These are phyloP conservation scores for Eumaeus atala DNA, from an alignment of 1,140 invertebrate genomes.

Conservation along the genomic window DNA sequence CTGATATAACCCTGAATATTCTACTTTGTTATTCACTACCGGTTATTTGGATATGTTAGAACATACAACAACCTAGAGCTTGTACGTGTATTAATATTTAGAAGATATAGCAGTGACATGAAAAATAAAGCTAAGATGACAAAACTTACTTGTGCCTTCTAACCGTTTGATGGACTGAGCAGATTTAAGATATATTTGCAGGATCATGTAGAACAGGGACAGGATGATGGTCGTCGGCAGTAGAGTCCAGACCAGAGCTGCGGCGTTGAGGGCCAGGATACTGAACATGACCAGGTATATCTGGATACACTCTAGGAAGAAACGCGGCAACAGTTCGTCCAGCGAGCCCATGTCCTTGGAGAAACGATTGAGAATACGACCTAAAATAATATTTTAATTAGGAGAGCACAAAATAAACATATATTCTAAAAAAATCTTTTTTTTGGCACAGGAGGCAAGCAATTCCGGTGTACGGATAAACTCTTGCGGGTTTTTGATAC, in stretches of 20 bases:
- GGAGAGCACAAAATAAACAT: too few relatives aligned
- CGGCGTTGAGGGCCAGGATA: constrained; percentile 80
- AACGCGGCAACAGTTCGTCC: constrained; percentile 89
- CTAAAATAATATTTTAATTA: constrained; percentile 51
- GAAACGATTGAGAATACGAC: constrained; percentile 83
- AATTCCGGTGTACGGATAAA: too few relatives aligned
- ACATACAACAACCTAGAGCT: too few relatives aligned
- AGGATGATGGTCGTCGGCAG: constrained; percentile 80
- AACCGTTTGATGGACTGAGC: constrained; percentile 90
- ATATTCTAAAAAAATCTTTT: too few relatives aligned
- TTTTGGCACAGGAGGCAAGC: too few relatives aligned
- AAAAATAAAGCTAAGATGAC: constrained; percentile 2
- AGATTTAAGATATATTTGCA: constrained; percentile 86
- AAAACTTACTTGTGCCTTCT: constrained; percentile 83
- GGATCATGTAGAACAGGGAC: constrained; percentile 81
- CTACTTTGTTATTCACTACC: too few relatives aligned
- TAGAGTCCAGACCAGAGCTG: constrained; percentile 84
- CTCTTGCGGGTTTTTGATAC: too few relatives aligned
- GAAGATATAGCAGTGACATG: too few relatives aligned
- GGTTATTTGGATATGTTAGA: too few relatives aligned
- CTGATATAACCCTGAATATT: too few relatives aligned
- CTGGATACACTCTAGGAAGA: constrained; percentile 85
- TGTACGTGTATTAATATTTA: too few relatives aligned
- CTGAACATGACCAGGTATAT: constrained; percentile 79
- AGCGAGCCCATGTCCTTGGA: constrained; percentile 85